phyloP scores from a whole-genome alignment of 2,797 vertebrate genomes.

The Graptemys geographica region DNA sequence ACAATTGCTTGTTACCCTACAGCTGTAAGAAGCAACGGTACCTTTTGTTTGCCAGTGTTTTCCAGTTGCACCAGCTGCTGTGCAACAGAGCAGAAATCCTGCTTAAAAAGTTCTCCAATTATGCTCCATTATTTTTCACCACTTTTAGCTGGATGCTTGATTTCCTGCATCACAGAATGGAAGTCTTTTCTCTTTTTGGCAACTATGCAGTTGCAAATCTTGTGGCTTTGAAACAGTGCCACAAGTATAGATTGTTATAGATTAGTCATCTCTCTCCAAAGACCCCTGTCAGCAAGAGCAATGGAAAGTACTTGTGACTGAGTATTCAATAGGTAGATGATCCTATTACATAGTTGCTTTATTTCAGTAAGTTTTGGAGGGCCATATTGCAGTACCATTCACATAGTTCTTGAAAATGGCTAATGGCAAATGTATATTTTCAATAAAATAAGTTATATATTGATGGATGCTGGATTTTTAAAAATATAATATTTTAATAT shows the following conservation, averaged over 20 bases:
- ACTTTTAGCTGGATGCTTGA: constrained; percentile 73
- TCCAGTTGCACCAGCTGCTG: constrained; percentile 55
- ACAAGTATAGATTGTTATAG: background rate
- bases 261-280: constrained; percentile 56
- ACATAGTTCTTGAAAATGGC: background rate
- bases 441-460: background rate
- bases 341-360: constrained; percentile 10
- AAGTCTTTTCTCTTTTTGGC: constrained; percentile 61
- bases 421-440: background rate
- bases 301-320: constrained; percentile 33
- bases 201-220: constrained; percentile 65
- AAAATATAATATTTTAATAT: constrained; percentile 14
- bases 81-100: constrained; percentile 49
- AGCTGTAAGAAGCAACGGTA: background rate
- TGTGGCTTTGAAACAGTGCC: constrained; percentile 36
- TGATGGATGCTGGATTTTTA: background rate
- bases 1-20: constrained; percentile 41
- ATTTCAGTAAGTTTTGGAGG: background rate
- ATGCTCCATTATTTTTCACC: constrained; percentile 66
- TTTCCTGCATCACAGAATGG: constrained; percentile 57
- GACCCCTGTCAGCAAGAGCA: background rate
- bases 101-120: constrained; percentile 61
- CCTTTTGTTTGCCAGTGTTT: constrained; percentile 55
- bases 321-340: constrained; percentile 30
- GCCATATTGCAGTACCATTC: background rate